A percentile compares a stretch with the other conserved stretches of the same genome.
Conservation (phyloP, 2,797 vertebrate genomes). For the Uromys caudimaculatus region DNA sequence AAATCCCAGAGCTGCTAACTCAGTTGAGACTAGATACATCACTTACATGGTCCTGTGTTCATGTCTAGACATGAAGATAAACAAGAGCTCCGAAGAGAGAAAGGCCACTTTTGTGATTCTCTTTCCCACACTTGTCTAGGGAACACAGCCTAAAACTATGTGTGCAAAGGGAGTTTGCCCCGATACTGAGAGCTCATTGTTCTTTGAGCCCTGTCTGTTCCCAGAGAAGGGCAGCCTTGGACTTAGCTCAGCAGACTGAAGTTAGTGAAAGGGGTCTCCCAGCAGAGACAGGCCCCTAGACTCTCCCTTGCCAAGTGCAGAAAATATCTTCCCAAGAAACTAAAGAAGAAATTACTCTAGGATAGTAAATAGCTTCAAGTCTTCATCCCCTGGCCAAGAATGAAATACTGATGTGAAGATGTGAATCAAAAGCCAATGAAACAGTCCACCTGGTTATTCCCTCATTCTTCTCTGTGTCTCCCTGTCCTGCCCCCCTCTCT, state of each 20-base stretch:
- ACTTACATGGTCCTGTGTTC: fast-evolving
- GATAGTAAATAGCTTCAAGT: not conserved
- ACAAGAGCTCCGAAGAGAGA: not conserved
- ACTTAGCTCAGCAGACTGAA: not conserved
- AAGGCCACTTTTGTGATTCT: not conserved
- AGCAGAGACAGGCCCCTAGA: too few species aligned
- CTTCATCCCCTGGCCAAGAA: not conserved
- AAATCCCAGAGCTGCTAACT: not conserved
- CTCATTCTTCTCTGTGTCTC: not conserved
- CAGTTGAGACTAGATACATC: fast-evolving
- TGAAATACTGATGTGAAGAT: not conserved
- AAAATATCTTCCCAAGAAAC: not conserved
- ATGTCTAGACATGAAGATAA: not conserved
- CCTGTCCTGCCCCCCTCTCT: not conserved
- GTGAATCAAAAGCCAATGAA: not conserved
- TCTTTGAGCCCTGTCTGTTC: not conserved
- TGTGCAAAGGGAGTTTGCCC: not conserved
- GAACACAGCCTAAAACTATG: too few species aligned
- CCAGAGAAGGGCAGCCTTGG: not conserved
- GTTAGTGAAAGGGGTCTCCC: not conserved
- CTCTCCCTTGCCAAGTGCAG: not conserved
- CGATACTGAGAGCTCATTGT: not conserved
- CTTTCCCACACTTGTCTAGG: not conserved
- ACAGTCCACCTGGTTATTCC: not conserved
- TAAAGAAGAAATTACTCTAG: constrained; percentile 18